phyloP scores from a whole-genome alignment of 2,113 vertebrate genomes.

The Zapus hudsonius region DNA sequence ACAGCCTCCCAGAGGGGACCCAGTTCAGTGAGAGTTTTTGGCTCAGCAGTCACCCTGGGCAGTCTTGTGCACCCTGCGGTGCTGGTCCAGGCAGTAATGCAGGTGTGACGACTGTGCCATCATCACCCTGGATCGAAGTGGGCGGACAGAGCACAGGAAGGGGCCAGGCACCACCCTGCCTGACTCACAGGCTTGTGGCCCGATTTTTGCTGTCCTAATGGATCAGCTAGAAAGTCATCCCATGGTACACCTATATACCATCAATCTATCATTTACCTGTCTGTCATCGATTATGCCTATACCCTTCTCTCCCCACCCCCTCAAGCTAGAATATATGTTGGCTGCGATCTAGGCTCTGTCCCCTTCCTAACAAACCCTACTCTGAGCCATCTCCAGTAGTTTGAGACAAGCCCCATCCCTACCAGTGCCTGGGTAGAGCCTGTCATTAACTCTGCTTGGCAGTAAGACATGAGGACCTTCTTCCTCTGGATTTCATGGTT shows the following conservation, averaged over 20 bases:
- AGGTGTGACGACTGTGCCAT: neutral
- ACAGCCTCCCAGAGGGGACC: neutral
- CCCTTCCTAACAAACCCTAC: no score
- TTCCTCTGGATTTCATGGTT: neutral
- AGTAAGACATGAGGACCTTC: neutral
- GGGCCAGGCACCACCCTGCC: constrained; percentile 1
- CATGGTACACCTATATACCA: neutral
- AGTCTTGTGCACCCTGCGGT: neutral
- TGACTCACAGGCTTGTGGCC: constrained; percentile 65
- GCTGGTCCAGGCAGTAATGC: constrained; percentile 1
- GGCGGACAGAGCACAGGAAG: constrained; percentile 6
- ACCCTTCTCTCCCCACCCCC: neutral
- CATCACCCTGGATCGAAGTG: neutral
- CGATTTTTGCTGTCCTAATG: neutral
- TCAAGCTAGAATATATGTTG: neutral
- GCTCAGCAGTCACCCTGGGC: neutral
- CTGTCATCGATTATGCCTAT: neutral
- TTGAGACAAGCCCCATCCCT: neutral
- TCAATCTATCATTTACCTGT: neutral
- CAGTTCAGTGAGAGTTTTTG: neutral
- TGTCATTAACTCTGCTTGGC: neutral
- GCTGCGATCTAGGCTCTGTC: no score
- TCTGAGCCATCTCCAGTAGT: neutral
- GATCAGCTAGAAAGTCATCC: neutral
- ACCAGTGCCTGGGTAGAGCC: neutral